Percentiles rank a stretch among this genome's conserved stretches.
Conservation (phyloP, 2,888 invertebrate species). For the Arrhopalites spinosus region DNA sequence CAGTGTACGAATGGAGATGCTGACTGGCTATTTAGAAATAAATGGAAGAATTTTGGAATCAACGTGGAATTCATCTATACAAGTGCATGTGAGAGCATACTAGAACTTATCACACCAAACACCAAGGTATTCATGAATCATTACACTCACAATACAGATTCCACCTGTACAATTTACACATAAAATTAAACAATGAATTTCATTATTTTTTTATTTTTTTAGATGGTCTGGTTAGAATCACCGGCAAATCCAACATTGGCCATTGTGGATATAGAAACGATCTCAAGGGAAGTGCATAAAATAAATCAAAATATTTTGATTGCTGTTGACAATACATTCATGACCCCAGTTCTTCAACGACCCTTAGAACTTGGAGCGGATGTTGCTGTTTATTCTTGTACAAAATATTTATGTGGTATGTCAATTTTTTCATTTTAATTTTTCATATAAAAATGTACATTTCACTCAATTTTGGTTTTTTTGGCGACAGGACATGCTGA, state of each 20-base stretch:
- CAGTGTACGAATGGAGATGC: slow-evolving; percentile 68
- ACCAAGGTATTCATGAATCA: no score
- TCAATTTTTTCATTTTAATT: no score
- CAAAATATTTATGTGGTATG: slow-evolving; percentile 68
- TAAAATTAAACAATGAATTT: neutral
- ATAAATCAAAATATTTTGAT: slow-evolving; percentile 57
- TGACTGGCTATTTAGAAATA: slow-evolving; percentile 58
- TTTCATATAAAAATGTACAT: no score
- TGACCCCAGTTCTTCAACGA: slow-evolving; percentile 59
- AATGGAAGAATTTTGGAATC: slow-evolving; percentile 54
- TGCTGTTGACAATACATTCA: slow-evolving; percentile 65
- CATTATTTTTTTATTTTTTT: no score
- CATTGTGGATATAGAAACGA: slow-evolving; percentile 63
- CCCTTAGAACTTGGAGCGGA: slow-evolving; percentile 67
- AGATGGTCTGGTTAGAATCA: slow-evolving; percentile 67
- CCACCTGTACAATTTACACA: no score
- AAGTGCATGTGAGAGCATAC: slow-evolving; percentile 60
- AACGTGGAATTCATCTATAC: slow-evolving; percentile 61
- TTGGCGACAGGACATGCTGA: slow-evolving; percentile 64
- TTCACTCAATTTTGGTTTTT: no score
- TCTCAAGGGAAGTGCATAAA: slow-evolving; percentile 59
- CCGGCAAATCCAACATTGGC: slow-evolving; percentile 68
- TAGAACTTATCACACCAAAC: slow-evolving; percentile 61
- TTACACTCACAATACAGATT: no score
- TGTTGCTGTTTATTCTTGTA: slow-evolving; percentile 65